phyloP scores from a whole-genome alignment of 2,113 vertebrate genomes.

The Ramphastos sulfuratus region DNA sequence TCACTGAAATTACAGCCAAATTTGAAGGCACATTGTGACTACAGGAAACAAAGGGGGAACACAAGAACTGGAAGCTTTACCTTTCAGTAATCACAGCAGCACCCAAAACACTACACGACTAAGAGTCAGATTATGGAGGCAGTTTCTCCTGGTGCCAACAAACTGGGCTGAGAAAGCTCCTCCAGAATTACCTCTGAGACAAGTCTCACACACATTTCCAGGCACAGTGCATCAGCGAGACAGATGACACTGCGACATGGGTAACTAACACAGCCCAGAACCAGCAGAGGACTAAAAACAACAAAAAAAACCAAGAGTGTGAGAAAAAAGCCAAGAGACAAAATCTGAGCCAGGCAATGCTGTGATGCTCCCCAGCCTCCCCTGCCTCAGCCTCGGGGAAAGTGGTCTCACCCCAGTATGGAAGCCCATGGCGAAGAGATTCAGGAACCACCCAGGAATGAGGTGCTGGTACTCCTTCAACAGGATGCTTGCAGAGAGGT shows the following conservation, averaged over 20 bases:
- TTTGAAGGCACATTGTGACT: neutral
- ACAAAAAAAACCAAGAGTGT: neutral
- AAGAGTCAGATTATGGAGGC: neutral
- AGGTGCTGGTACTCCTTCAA: neutral
- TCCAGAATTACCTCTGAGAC: neutral
- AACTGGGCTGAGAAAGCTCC: conserved; percentile 6
- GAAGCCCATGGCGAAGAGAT: accelerated
- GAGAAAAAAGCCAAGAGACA: neutral
- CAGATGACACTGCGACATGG: neutral
- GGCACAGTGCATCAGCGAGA: neutral
- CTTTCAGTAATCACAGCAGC: neutral
- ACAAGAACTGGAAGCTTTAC: neutral
- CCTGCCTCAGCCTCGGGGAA: neutral
- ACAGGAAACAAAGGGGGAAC: conserved; percentile 35
- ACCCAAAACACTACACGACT: neutral
- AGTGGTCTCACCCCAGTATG: accelerated
- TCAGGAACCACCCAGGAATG: neutral
- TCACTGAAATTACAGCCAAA: neutral
- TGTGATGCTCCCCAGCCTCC: accelerated
- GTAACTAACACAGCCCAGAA: neutral
- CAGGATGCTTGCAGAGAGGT: neutral
- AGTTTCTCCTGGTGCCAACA: neutral
- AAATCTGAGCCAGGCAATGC: neutral
- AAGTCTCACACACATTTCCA: neutral
- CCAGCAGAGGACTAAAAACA: neutral